Percentiles rank a stretch among this genome's conserved stretches.
Conservation (phyloP, 2,888 invertebrate genomes). For the Lordiphosa andalusiaca region DNA sequence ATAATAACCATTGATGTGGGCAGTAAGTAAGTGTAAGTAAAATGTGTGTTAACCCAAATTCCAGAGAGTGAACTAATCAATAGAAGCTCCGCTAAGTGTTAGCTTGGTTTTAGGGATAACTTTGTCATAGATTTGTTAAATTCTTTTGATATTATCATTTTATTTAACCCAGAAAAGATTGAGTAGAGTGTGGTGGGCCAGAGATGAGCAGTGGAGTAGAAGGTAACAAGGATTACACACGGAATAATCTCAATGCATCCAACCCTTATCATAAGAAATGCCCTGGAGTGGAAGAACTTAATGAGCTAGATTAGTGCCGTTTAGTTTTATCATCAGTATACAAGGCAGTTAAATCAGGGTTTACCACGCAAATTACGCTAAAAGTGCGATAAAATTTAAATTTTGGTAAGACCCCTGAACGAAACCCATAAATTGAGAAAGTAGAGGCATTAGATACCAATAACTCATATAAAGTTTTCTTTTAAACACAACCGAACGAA, state of each 20-base stretch:
- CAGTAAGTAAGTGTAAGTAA: slow-evolving; percentile 41
- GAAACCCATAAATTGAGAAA: no score
- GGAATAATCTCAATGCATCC: not conserved
- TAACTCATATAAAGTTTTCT: no score
- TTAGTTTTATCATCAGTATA: no score
- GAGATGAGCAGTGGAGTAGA: slow-evolving; percentile 1
- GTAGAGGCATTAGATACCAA: no score
- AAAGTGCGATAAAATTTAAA: no score
- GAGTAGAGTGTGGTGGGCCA: slow-evolving; percentile 11
- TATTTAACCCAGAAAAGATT: slow-evolving; percentile 9
- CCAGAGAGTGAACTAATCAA: not conserved
- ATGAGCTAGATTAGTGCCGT: no score
- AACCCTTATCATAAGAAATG: no score
- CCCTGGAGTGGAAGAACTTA: no score
- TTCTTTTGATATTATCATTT: slow-evolving; percentile 2
- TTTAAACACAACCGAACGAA: no score
- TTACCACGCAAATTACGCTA: no score
- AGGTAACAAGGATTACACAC: not conserved
- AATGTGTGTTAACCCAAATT: slow-evolving; percentile 11
- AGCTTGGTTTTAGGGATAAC: not conserved
- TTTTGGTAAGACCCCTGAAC: no score
- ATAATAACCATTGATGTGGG: slow-evolving; percentile 11
- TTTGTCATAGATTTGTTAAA: not conserved
- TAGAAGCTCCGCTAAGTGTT: not conserved
- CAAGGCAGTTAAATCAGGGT: no score